Percentiles rank a stretch among this genome's conserved stretches.
Conservation (phyloP, 2,797 vertebrate genomes). For the Myiothlypis chrysogaster region DNA sequence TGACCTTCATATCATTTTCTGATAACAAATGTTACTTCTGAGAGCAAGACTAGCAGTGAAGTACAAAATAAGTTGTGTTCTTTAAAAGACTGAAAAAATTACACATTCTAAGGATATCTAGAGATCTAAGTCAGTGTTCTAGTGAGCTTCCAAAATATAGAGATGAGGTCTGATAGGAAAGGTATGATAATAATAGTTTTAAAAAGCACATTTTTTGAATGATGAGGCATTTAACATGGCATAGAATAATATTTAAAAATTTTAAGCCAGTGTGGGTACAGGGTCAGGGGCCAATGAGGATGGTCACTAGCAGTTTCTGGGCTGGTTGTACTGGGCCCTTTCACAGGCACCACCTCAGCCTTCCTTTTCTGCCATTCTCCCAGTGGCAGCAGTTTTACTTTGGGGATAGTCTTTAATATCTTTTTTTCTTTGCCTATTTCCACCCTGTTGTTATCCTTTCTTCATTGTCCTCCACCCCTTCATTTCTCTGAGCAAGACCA, state of each 20-base stretch:
- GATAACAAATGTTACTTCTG: neutral
- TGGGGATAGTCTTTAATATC: rapidly evolving
- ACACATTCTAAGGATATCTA: neutral
- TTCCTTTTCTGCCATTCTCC: neutral
- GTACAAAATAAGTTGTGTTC: neutral
- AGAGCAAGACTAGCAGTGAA: neutral
- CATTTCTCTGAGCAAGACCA: neutral
- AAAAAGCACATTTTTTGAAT: neutral
- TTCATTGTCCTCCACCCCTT: neutral
- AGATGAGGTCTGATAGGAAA: neutral
- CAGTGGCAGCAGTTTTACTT: neutral
- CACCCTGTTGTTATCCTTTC: neutral
- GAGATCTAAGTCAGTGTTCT: neutral
- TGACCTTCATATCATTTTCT: neutral
- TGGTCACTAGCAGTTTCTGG: neutral
- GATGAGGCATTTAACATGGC: neutral
- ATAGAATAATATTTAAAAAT: neutral
- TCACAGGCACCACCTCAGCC: neutral
- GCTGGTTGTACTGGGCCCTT: neutral
- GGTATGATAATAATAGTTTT: neutral
- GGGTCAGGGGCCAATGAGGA: neutral
- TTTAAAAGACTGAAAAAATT: neutral
- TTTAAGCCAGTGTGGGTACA: neutral
- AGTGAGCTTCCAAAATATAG: neutral
- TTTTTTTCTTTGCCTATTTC: neutral